Percentiles rank a stretch among this genome's conserved stretches.
Conservation (phyloP, 2,797 vertebrate genomes). For the Peromyscus attwateri region DNA sequence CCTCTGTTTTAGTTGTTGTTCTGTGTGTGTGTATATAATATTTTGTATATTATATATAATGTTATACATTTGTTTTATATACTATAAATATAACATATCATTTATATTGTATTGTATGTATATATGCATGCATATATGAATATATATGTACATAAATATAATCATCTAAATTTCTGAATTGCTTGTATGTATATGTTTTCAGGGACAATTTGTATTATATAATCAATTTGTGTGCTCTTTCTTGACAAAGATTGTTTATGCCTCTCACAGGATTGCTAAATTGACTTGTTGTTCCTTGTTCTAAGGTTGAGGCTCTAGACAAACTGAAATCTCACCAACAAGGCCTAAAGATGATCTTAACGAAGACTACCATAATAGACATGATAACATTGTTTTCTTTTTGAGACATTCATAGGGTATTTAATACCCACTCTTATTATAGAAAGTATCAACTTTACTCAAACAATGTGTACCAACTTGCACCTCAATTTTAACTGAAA, state of each 20-base stretch:
- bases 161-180: background rate
- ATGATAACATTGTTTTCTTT: background rate
- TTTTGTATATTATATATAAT: background rate
- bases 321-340: background rate
- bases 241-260: background rate
- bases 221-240: background rate
- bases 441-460: background rate
- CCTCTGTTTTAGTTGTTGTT: too few relatives aligned
- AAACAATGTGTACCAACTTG: background rate
- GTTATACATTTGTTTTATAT: background rate
- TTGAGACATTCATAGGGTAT: background rate
- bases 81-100: too few relatives aligned
- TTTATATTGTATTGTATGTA: too few relatives aligned
- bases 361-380: background rate
- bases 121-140: background rate
- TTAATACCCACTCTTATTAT: background rate
- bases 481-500: background rate
- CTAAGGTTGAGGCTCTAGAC: background rate
- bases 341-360: background rate
- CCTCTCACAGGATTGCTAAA: too few relatives aligned
- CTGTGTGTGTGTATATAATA: background rate
- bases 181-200: background rate
- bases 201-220: background rate
- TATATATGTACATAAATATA: too few relatives aligned
- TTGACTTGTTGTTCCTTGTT: background rate